A percentile compares a stretch with the other conserved stretches of the same genome.
Evolutionary conservation across 2,797 vertebrate genomes (phyloP).

Genomic region (Liasis olivaceus): DNA sequence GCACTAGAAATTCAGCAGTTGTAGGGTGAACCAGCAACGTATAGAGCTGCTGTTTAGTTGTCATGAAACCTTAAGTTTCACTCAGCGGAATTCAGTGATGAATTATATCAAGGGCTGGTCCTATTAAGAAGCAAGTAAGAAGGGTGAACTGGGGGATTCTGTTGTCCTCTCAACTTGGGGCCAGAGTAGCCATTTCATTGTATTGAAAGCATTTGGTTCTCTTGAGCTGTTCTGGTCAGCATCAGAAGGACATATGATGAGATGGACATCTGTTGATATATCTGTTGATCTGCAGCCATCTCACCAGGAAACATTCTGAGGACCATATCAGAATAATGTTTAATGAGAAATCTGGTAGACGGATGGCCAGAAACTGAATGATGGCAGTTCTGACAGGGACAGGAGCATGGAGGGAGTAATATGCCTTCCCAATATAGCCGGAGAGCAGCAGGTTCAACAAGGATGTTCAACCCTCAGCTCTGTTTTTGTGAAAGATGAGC

Average conservation of each 20-base stretch:
- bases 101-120: background rate
- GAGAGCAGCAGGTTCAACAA: too few relatives aligned
- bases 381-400: too few relatives aligned
- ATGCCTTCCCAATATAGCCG: too few relatives aligned
- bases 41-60: background rate
- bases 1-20: background rate
- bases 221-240: background rate
- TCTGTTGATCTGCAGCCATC: background rate
- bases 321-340: too few relatives aligned
- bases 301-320: background rate
- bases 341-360: too few relatives aligned
- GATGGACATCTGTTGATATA: background rate
- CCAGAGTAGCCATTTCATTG: background rate
- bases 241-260: background rate
- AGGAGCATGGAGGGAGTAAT: too few relatives aligned
- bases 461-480: too few relatives aligned
- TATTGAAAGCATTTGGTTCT: background rate
- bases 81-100: constrained; percentile 19
- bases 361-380: too few relatives aligned
- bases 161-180: background rate
- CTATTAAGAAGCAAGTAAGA: background rate
- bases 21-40: constrained; percentile 24
- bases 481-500: too few relatives aligned
- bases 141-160: background rate
- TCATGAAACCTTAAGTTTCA: background rate